Percentiles rank a stretch among this genome's conserved stretches.
These are phyloP conservation scores for Drosophila pseudoobscura DNA, from an alignment of 1,140 invertebrate genomes.

Conservation along the genomic window DNA sequence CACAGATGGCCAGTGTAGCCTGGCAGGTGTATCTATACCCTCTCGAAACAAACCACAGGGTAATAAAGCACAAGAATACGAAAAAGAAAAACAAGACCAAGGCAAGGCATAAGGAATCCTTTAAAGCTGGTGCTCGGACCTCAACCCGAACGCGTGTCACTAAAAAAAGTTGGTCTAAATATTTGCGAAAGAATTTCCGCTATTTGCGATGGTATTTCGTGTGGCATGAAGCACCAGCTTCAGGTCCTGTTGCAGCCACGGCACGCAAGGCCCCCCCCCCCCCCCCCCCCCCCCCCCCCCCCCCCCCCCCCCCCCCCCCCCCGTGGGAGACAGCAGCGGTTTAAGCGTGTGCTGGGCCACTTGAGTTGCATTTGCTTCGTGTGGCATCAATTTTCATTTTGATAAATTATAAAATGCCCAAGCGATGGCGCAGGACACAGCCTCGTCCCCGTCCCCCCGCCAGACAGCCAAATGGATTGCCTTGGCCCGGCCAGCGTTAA, in stretches of 20 bases:
- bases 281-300: not conserved
- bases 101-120: conserved; percentile 19
- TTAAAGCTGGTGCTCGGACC: conserved; percentile 52
- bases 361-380: conserved; percentile 56
- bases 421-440: conserved; percentile 37
- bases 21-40: too few relatives aligned
- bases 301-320: not conserved
- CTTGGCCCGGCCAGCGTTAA: conserved; percentile 46
- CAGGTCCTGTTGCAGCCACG: conserved; percentile 1
- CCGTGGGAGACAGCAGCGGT: not conserved
- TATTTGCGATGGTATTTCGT: conserved; percentile 76
- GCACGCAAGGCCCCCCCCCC: conserved; percentile 29
- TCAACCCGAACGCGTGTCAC: conserved; percentile 61
- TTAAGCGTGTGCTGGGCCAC: conserved; percentile 1
- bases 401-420: conserved; percentile 79
- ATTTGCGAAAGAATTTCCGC: conserved; percentile 75
- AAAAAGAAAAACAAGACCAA: conserved; percentile 27
- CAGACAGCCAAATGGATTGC: conserved; percentile 64
- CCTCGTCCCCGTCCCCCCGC: conserved; percentile 7
- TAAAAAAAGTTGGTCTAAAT: conserved; percentile 71
- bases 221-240: conserved; percentile 51
- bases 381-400: conserved; percentile 79
- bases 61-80: conserved; percentile 20
- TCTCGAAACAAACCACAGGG: not conserved
- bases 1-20: too few relatives aligned